Base-by-base conservation (phyloP, 2,888 invertebrate species). In the Andrena trimmerana region DNA sequence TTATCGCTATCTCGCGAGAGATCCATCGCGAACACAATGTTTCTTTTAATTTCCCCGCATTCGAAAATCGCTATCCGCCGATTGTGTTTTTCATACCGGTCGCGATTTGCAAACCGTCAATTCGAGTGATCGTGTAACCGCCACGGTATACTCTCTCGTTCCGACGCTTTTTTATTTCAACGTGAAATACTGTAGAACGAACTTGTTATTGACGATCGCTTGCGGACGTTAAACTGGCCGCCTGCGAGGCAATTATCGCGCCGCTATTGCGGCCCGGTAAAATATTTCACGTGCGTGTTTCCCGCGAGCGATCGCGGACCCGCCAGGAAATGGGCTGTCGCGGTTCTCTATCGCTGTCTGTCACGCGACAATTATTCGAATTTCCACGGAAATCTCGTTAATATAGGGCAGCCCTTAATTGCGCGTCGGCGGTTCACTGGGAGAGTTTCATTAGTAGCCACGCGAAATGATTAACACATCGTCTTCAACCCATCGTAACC, bases 201-300 rank as follows among this genome's bases (percentile, higher is more conserved):
- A 83, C 83, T 88, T 78, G 88, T 86, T 87, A 88, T 83, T 76
- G 88, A 78, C 86, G 86, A 87, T 87, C 83, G 86, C 80, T 88
- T 85, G 81, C 78, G 88, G 78, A 83, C 86, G 88, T 86, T 88
- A 88, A 88, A 88, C 83, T 76, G 83, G 63, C 83, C 78, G 33
- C 71, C 57, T 57, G 81, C 50, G 74, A 73, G 73, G 74, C 88
- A 86, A 87, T 86, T 87, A 87, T 74, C 54, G 76, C 71, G 60
- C 62, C 67, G 60, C 66, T 80, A 86, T 86, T 59, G 69, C 50
- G 59, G 16, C 16, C 42, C 67, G 75, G 75, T 81, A 84, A 86
- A 86, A 86, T 87, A 84, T 81, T 81, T 81, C 78, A 59, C 71
- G 65, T 65, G 66, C 4, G 63, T 57, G 42, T 59, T 60, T 59